Evolutionary conservation across 2,113 vertebrate species (phyloP), one percentile per base, ranked within the genome.

Genomic region (Apeltes quadracus): DNA sequence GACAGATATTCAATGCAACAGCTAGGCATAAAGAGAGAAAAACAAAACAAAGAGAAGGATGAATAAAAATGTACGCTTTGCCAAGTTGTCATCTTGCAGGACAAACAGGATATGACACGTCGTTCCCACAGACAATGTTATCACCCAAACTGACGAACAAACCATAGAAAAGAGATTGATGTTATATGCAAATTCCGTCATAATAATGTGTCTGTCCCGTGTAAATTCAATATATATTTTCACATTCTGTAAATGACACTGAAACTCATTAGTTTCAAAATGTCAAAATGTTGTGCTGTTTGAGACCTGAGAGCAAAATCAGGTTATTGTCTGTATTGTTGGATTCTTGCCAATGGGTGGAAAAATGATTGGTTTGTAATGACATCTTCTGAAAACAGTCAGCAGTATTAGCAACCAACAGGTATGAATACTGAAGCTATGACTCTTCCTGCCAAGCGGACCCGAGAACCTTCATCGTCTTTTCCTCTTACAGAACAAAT

Each of bases 261-360:
- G 78, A 84, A 88, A 87, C 81, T 88, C 77, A 91, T 91, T 89
- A 88, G 68, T 61, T 44, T 70, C 34, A 69, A 87, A 89, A 87
- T 82, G 79, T n/a, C 86, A 86, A 76, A 74, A 84, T 74, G 82
- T 88, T 76, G 83, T 25, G 43, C 13, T 25, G 34, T n/a, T 51
- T 80, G 78, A 76, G 44, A 62, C 64, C 67, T 32, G 53, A 56
- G 41, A 74, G 63, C 50, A 23, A 64, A 70, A 69, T 70, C 18
- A 68, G 63, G 61, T 69, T 20, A 64, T 22, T 57, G 29, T 72
- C 39, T 27, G 41, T 2, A 58, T 15, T 51, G 39, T 74, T 73
- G 61, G 27, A 78, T 64, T 62, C 56, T 71, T 68, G 18, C 16
- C 4, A n/a, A 3, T 23, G 13, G 9, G 3, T 50, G 34, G 32